Base-by-base conservation (phyloP, 2,113 vertebrate genomes). In the Corydoras maculifer region DNA sequence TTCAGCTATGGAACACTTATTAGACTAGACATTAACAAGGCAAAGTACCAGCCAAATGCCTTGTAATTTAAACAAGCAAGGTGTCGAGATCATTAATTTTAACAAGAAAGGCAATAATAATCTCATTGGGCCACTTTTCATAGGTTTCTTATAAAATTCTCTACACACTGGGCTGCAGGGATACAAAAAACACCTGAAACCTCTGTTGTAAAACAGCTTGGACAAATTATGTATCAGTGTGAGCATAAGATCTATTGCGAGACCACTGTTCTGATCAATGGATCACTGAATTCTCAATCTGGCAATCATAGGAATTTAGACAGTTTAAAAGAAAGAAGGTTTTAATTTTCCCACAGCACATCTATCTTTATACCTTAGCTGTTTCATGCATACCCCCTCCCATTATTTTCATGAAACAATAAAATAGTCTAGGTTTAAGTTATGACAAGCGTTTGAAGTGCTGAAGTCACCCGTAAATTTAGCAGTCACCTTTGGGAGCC, bases 381-480 rank as follows among this genome's bases (percentile, higher is more conserved):
- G 35, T 43, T 43, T 43, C 35, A 5, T 43, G 35, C 35, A 43
- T 43, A 8, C 35, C 35, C 7, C 35, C 35, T 43, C 35, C 35
- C 35, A 25, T 43, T 43, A 43, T 43, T 43, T 43, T 43, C 35
- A 43, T 4, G 35, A 8, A 43, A 43, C 35, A 43, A 43, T 43
- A 43, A 43, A 43, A 43, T 5, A 43, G 35, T 43, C 35, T 43
- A 43, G 35, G 35, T 43, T 43, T 43, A 43, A 93, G 91, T 97
- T 93, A 96, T 92, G 85, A 87, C 82, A 83, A 78, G 81, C 86
- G 88, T 97, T 97, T 97, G 95, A 97, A 94, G 95, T 93, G 84
- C 88, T 86, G 82, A 84, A 91, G 86, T 87, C 84, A 90, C 86
- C 87, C 90, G 92, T 98, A 98, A 97, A 97, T 97, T 97, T 93